Conservation (phyloP, 2,113 vertebrate species). For the Serinus canaria region DNA sequence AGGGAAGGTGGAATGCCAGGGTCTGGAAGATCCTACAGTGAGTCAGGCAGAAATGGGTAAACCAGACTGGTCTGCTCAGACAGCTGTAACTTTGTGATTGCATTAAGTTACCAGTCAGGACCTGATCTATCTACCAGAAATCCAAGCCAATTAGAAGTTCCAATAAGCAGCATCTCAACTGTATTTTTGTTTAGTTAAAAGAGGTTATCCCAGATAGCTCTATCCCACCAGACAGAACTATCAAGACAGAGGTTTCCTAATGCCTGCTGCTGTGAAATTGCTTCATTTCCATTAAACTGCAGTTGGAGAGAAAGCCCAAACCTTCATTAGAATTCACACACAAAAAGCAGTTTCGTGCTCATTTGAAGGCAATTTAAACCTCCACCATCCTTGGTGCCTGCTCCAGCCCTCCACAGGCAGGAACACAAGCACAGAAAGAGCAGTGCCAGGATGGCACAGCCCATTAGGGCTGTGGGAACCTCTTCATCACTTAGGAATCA, state of each 20-base stretch:
- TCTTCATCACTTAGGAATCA: neutral
- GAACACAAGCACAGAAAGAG: neutral
- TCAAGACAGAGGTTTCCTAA: neutral
- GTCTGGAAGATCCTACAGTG: neutral
- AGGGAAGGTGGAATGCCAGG: accelerated
- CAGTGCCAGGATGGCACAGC: neutral
- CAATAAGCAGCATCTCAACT: neutral
- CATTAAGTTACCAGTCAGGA: neutral
- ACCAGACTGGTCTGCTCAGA: accelerated
- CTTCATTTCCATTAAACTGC: neutral
- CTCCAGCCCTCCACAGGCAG: neutral
- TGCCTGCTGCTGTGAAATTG: neutral
- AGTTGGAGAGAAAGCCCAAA: neutral
- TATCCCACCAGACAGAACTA: neutral
- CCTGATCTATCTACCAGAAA: neutral
- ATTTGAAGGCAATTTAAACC: neutral
- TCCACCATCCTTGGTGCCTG: neutral
- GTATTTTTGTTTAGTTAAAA: neutral
- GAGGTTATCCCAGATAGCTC: neutral
- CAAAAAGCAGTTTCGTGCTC: neutral
- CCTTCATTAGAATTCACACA: neutral
- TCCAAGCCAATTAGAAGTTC: neutral
- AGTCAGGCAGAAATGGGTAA: neutral
- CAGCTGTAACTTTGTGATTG: neutral
- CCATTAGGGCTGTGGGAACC: neutral